These are phyloP conservation scores for Maniola hyperantus DNA, from an alignment of 2,888 invertebrate genomes.

Conservation along the genomic window DNA sequence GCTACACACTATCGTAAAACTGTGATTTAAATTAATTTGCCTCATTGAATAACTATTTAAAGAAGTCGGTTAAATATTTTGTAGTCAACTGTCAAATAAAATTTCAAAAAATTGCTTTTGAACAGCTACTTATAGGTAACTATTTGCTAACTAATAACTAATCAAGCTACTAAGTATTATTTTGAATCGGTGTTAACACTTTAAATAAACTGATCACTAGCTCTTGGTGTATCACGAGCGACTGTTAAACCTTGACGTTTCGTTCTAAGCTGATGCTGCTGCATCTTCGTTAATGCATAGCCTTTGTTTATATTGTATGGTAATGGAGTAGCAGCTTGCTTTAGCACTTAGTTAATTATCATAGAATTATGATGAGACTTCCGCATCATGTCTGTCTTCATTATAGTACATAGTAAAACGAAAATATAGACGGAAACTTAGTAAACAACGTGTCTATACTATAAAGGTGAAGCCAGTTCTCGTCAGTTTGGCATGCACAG, in stretches of 20 bases:
- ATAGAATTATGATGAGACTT: neutral
- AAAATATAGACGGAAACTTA: neutral
- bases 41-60: no score
- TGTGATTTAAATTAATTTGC: no score
- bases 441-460: no score
- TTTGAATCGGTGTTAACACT: neutral
- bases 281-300: constrained; percentile 18
- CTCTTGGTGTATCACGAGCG: neutral
- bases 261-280: constrained; percentile 7
- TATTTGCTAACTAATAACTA: no score
- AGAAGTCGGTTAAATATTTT: no score
- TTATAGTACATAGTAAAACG: neutral
- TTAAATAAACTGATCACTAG: neutral
- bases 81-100: no score
- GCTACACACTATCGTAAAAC: no score
- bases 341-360: constrained; percentile 9
- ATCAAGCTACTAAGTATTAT: neutral
- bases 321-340: constrained; percentile 11
- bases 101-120: no score
- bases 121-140: no score
- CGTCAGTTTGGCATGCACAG: no score
- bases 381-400: neutral
- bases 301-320: constrained; percentile 21
- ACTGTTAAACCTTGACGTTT: constrained; percentile 16
- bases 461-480: no score